These are phyloP conservation scores for Cephonodes hylas DNA, from an alignment of 2,888 invertebrate genomes.

Conservation along the genomic window DNA sequence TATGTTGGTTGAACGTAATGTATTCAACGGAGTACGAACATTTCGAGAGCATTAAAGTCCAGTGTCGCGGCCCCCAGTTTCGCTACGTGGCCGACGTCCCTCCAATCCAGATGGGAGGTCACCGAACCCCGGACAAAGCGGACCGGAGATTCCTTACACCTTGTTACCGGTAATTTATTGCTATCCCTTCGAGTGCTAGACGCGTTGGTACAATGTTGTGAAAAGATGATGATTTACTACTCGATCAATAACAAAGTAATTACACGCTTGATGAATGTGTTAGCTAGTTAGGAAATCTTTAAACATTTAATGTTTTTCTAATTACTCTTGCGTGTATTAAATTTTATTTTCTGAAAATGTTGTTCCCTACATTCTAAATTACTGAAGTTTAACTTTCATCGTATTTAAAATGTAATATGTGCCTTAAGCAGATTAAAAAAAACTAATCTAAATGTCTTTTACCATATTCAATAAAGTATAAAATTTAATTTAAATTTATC, in stretches of 20 bases:
- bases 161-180: slow-evolving; percentile 28
- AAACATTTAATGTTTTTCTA: too few species aligned
- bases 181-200: background rate
- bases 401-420: too few species aligned
- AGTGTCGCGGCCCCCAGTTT: slow-evolving; percentile 13
- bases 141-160: slow-evolving; percentile 52
- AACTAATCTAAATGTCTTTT: too few species aligned
- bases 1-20: background rate
- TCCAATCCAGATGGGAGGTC: slow-evolving; percentile 59
- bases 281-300: background rate
- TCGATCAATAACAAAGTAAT: background rate
- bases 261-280: background rate
- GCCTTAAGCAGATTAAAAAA: too few species aligned
- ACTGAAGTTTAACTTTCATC: too few species aligned
- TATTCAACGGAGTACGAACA: background rate
- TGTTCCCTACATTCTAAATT: too few species aligned
- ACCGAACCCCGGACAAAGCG: slow-evolving; percentile 45
- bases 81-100: slow-evolving; percentile 35
- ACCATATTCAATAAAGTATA: too few species aligned
- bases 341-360: too few species aligned
- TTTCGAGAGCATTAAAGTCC: slow-evolving; percentile 8
- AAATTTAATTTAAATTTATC: too few species aligned
- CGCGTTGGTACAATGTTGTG: background rate
- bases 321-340: too few species aligned
- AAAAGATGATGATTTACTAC: background rate